phyloP scores from a whole-genome alignment of 2,888 invertebrate genomes.

The Drepana falcataria region DNA sequence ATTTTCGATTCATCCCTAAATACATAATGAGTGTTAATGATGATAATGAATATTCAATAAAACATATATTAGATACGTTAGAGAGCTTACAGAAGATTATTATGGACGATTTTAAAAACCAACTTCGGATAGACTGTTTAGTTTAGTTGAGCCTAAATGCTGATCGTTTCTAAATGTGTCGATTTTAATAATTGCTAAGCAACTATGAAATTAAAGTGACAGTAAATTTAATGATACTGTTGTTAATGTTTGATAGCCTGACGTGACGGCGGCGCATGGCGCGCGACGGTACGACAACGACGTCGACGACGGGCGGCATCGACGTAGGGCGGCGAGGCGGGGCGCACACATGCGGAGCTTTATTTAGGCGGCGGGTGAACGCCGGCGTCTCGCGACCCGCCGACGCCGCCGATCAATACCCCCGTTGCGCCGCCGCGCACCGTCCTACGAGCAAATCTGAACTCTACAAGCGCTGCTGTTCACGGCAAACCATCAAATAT shows the following conservation, averaged over 20 bases:
- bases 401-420: conserved; percentile 73
- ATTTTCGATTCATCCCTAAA: too few relatives aligned
- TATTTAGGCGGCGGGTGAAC: conserved; percentile 74
- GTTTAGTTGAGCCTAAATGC: too few relatives aligned
- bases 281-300: conserved; percentile 23
- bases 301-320: conserved; percentile 31
- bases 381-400: conserved; percentile 72
- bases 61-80: conserved; percentile 10
- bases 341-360: conserved; percentile 72
- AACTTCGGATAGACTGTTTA: too few relatives aligned
- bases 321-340: conserved; percentile 58
- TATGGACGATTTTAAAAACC: too few relatives aligned
- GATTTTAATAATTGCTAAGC: too few relatives aligned
- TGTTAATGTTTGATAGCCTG: conserved; percentile 18
- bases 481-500: conserved; percentile 74
- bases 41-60: too few relatives aligned
- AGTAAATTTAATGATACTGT: too few relatives aligned
- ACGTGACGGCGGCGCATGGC: conserved; percentile 24
- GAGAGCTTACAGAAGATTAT: not conserved
- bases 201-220: too few relatives aligned
- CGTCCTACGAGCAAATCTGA: conserved; percentile 60
- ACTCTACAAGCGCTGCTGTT: conserved; percentile 62
- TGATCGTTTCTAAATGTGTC: too few relatives aligned
- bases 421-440: conserved; percentile 73
- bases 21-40: too few relatives aligned